Conservation (phyloP, 2,113 vertebrate species). For the Bubo scandiacus region DNA sequence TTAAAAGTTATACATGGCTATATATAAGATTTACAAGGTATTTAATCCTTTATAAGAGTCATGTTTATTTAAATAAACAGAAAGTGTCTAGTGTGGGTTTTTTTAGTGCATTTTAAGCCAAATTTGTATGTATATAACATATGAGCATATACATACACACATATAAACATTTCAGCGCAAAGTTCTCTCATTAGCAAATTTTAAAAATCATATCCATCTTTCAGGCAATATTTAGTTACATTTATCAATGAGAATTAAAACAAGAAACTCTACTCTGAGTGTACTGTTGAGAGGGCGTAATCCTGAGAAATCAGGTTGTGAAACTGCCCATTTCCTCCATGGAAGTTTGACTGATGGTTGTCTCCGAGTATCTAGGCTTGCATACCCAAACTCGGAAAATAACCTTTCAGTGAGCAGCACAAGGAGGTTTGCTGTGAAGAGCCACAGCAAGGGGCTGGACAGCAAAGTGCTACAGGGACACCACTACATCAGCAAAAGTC, state of each 20-base stretch:
- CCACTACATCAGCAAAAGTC: background rate
- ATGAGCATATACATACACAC: too few relatives aligned
- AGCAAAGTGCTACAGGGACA: background rate
- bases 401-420: background rate
- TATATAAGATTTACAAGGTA: background rate
- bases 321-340: background rate
- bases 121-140: background rate
- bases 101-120: constrained; percentile 24
- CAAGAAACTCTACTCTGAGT: background rate
- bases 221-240: background rate
- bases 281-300: background rate
- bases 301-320: background rate
- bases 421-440: background rate
- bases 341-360: background rate
- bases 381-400: background rate
- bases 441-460: fast-evolving
- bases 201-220: background rate
- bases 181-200: background rate
- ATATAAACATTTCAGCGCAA: background rate
- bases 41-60: constrained; percentile 22
- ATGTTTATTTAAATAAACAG: constrained; percentile 30
- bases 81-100: background rate
- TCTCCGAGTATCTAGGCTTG: fast-evolving
- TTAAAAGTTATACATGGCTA: background rate
- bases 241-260: constrained; percentile 31